Evolutionary conservation across 2,113 vertebrate genomes (phyloP), one percentile per base, ranked within the genome.

Genomic region (Pimephales promelas): DNA sequence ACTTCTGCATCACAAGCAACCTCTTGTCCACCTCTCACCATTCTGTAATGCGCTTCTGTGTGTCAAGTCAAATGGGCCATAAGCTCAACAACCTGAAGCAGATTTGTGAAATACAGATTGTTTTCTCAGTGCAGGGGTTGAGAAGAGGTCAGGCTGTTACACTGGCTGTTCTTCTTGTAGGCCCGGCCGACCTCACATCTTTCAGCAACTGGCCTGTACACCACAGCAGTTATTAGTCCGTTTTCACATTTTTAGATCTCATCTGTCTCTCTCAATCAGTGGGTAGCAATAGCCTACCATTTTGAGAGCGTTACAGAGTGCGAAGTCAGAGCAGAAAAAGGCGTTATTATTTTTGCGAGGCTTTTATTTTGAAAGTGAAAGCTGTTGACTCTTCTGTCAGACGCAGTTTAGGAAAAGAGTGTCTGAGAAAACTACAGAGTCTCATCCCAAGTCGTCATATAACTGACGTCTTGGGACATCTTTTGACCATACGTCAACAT

Each of bases 21-120:
- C 66, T n/a, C 78, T 56, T 77, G 73, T 81, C 34, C 47, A 26
- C 28, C 56, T 61, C 77, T 40, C 64, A 62, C 68, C 26, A 56
- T 81, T 71, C 52, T 61, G 76, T 79, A 83, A 64, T 68, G 40
- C 11, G 9, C 59, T 49, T 82, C 76, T 80, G 68, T 83, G 26
- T 80, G 18, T 76, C 31, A 31, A 66, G 34, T 56, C 73, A 78
- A 77, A 78, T 84, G 74, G 47, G 36, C 45, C 61, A 70, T 64
- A 80, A 74, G 56, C 47, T 10, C 57, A 79, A 54, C 11, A 73
- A 5, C 76, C 45, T 56, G 73, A 61, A 28, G 66, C 45, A 18
- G 34, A 22, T 43, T 16, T 83, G 64, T 80, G 73, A 79, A 79
- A 80, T 52, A n/a, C 18, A 49, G 78, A 64, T 80, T 34, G 78